Percentiles rank a stretch among this genome's conserved stretches.
Evolutionary conservation across 2,113 vertebrate genomes (phyloP).

Genomic region (Ia io): DNA sequence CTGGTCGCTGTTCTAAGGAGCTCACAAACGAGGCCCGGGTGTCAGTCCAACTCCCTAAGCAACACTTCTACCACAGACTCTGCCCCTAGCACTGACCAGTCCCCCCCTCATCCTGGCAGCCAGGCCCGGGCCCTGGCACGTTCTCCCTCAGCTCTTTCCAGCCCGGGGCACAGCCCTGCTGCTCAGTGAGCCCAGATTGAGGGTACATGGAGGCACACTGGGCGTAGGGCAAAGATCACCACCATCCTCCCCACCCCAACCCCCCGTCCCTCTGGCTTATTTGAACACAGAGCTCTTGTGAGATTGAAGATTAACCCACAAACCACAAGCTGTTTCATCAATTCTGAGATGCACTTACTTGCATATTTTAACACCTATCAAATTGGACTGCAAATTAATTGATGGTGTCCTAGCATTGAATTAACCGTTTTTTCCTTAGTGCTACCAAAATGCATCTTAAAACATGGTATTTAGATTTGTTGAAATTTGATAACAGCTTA

Average conservation of each 20-base stretch:
- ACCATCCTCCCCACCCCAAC: too few species aligned
- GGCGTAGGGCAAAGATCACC: not conserved
- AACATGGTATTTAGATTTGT: not conserved
- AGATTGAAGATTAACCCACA: not conserved
- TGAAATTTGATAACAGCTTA: not conserved
- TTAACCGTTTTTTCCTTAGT: not conserved
- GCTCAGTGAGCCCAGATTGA: not conserved
- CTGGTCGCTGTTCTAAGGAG: not conserved
- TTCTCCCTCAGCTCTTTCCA: too few species aligned
- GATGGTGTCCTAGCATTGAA: not conserved
- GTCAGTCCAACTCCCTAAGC: not conserved
- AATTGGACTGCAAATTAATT: not conserved
- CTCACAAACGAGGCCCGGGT: not conserved
- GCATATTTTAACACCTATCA: not conserved
- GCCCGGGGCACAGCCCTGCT: not conserved
- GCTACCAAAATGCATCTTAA: not conserved
- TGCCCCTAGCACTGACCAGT: not conserved
- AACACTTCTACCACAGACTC: not conserved
- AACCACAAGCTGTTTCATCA: not conserved
- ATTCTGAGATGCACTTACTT: not conserved
- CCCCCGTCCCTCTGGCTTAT: not conserved
- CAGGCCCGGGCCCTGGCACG: not conserved
- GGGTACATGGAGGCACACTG: not conserved
- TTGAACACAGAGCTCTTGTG: not conserved
- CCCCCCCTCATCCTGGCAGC: not conserved